phyloP scores from a whole-genome alignment of 2,113 vertebrate genomes.

The Coracopsis vasa region DNA sequence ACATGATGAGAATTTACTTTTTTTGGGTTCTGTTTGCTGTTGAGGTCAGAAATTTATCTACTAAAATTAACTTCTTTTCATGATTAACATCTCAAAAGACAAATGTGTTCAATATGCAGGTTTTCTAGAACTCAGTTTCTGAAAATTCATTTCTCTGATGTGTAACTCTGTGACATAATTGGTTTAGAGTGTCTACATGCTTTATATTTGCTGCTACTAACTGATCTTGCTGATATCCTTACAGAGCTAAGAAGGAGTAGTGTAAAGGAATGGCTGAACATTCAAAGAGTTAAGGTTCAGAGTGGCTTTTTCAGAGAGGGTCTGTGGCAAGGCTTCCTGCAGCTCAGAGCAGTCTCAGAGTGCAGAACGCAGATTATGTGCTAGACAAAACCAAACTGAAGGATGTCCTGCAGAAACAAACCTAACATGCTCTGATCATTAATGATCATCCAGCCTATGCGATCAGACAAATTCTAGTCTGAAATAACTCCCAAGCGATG shows the following conservation, averaged over 20 bases:
- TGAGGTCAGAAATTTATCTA: background rate
- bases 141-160: background rate
- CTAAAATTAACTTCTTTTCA: background rate
- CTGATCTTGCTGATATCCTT: background rate
- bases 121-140: background rate
- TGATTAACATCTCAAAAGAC: background rate
- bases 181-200: background rate
- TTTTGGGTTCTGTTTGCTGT: background rate
- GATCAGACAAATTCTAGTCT: background rate
- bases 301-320: background rate
- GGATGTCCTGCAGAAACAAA: background rate
- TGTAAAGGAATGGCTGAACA: background rate
- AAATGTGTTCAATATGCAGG: background rate
- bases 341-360: background rate
- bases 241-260: background rate
- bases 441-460: background rate
- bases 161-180: background rate
- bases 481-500: background rate
- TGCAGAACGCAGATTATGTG: background rate
- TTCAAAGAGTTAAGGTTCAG: background rate
- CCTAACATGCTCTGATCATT: background rate
- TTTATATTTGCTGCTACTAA: background rate
- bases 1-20: background rate
- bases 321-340: background rate
- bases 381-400: background rate